Conservation (phyloP, 2,888 invertebrate genomes). For the Drosophila kokeensis region DNA sequence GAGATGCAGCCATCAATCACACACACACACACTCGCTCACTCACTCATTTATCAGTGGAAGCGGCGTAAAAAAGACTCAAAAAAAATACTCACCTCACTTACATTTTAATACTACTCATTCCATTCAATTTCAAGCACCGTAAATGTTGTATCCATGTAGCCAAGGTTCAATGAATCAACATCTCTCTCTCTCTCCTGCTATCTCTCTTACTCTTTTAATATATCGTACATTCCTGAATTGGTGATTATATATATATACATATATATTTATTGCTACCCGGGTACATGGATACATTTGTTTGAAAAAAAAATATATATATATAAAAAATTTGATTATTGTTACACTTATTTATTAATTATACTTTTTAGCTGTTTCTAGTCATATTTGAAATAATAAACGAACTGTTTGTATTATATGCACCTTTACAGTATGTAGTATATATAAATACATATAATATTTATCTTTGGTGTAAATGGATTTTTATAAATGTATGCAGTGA, state of each 20-base stretch:
- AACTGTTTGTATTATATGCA: slow-evolving; percentile 73
- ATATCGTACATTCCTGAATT: slow-evolving; percentile 2
- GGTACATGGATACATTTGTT: slow-evolving; percentile 37
- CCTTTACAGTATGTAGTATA: slow-evolving; percentile 66
- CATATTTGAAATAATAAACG: slow-evolving; percentile 48
- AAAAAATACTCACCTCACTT: slow-evolving; percentile 19
- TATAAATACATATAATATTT: slow-evolving; percentile 34
- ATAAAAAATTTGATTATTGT: not conserved
- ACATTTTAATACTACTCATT: slow-evolving; percentile 15
- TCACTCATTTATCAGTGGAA: slow-evolving; percentile 22
- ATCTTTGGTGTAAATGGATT: slow-evolving; percentile 53
- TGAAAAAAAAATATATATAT: slow-evolving; percentile 11
- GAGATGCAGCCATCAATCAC: slow-evolving; percentile 21
- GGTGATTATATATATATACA: not conserved
- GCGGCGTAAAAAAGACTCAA: slow-evolving; percentile 21
- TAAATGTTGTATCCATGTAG: slow-evolving; percentile 30
- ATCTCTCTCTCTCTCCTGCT: not conserved
- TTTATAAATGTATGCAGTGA: slow-evolving; percentile 16
- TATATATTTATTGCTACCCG: slow-evolving; percentile 7
- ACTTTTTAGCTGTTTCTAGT: slow-evolving; percentile 64
- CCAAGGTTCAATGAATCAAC: slow-evolving; percentile 28
- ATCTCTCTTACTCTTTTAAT: not conserved
- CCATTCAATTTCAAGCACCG: slow-evolving; percentile 13
- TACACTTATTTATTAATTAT: slow-evolving; percentile 21
- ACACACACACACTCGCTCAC: slow-evolving; percentile 8